Evolutionary conservation across 2,888 invertebrate species (phyloP).

Genomic region (Calameuta pallipes): DNA sequence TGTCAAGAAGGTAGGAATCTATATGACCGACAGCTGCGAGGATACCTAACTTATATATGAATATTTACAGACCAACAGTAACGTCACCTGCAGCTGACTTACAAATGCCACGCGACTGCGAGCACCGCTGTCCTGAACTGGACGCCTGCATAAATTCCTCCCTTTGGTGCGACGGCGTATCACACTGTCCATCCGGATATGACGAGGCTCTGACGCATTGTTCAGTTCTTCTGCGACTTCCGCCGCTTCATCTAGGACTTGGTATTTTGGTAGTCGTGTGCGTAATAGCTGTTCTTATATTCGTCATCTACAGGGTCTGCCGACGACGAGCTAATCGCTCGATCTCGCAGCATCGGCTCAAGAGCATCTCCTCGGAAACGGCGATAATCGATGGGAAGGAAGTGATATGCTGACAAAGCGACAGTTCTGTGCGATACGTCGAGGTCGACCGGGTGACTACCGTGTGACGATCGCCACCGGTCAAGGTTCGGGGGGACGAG

Average conservation of each 20-base stretch:
- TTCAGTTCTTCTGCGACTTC: conserved; percentile 80
- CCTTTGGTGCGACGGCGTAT: conserved; percentile 83
- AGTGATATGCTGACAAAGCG: conserved; percentile 95
- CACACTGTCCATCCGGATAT: conserved; percentile 83
- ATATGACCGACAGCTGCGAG: not conserved
- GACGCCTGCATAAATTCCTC: conserved; percentile 84
- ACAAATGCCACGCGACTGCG: conserved; percentile 78
- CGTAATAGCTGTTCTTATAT: conserved; percentile 52
- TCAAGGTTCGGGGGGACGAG: conserved; percentile 18
- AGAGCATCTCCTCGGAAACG: conserved; percentile 84
- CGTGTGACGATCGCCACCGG: conserved; percentile 75
- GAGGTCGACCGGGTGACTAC: conserved; percentile 92
- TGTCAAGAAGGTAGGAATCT: conserved; percentile 72
- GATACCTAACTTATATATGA: not conserved
- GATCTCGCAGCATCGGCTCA: conserved; percentile 82
- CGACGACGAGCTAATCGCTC: conserved; percentile 79
- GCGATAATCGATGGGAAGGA: conserved; percentile 88
- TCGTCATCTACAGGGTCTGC: conserved; percentile 66
- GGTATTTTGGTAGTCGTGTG: conserved; percentile 65
- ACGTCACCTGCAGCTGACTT: conserved; percentile 68
- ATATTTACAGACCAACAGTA: conserved; percentile 47
- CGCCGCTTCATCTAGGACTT: conserved; percentile 76
- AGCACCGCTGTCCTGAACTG: conserved; percentile 80
- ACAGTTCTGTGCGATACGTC: conserved; percentile 93
- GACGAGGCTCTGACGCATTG: conserved; percentile 86